Percentiles rank a stretch among this genome's conserved stretches.
Evolutionary conservation across 2,113 vertebrate genomes (phyloP).

Genomic region (Pimephales promelas): DNA sequence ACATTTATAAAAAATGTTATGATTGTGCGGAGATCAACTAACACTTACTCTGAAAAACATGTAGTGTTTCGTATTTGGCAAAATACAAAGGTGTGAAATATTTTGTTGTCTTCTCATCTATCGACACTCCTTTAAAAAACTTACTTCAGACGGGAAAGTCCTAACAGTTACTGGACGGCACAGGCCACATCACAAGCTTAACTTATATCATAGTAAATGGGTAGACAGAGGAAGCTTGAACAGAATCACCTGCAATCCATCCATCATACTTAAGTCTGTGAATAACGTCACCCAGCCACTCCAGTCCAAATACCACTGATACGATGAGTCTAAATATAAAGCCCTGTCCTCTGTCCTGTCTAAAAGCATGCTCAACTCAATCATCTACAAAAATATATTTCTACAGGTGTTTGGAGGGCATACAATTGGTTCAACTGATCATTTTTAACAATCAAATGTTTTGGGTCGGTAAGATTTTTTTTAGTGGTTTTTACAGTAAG

Average conservation of each 20-base stretch:
- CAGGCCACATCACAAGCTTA: neutral
- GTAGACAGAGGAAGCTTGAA: neutral
- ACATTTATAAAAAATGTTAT: neutral
- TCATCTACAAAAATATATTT: constrained; percentile 15
- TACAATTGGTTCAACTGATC: neutral
- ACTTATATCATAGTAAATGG: neutral
- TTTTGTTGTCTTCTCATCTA: neutral
- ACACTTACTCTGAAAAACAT: neutral
- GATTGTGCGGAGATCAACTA: neutral
- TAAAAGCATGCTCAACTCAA: neutral
- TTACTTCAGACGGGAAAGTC: neutral
- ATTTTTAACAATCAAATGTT: neutral
- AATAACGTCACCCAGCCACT: constrained; percentile 15
- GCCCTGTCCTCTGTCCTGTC: neutral
- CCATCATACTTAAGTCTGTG: constrained; percentile 16
- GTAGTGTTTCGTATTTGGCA: neutral
- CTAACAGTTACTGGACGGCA: neutral
- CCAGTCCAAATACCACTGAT: constrained; percentile 23
- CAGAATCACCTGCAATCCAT: constrained; percentile 14
- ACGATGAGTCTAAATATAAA: constrained; percentile 34
- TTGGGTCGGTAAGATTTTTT: neutral
- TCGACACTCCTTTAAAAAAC: neutral
- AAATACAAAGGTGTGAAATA: neutral
- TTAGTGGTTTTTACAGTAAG: too few relatives aligned
- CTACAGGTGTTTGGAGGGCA: constrained; percentile 4